Evolutionary conservation across 2,888 invertebrate species (phyloP).

Genomic region (Eudemis profundana): DNA sequence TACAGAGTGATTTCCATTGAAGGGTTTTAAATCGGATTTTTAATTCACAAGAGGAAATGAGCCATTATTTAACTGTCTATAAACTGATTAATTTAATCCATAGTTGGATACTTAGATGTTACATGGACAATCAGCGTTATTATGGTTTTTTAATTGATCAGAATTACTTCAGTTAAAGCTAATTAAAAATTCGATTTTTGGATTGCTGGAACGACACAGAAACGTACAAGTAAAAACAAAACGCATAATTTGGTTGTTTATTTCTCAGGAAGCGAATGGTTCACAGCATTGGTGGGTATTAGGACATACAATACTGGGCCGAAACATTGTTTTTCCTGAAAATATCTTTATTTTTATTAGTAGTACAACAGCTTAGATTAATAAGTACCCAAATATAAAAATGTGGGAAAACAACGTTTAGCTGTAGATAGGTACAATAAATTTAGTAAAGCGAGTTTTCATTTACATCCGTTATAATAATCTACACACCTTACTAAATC

Average conservation of each 20-base stretch:
- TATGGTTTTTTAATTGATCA: too few species aligned
- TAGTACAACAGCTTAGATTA: conserved; percentile 80
- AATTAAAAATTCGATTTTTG: too few species aligned
- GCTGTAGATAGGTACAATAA: conserved; percentile 70
- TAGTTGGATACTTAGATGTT: too few species aligned
- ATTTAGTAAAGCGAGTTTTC: conserved; percentile 80
- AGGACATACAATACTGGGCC: conserved; percentile 81
- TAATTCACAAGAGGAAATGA: too few species aligned
- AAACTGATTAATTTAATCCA: too few species aligned
- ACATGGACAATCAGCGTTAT: too few species aligned
- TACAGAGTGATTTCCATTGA: too few species aligned
- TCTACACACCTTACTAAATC: conserved; percentile 84
- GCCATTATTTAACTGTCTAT: too few species aligned
- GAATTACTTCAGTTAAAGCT: too few species aligned
- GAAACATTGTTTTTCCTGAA: conserved; percentile 77
- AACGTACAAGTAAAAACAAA: conserved; percentile 51
- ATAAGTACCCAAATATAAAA: conserved; percentile 82
- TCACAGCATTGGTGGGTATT: conserved; percentile 85
- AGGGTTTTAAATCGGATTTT: too few species aligned
- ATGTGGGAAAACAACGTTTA: conserved; percentile 77
- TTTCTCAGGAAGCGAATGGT: conserved; percentile 85
- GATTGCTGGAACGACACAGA: conserved; percentile 2
- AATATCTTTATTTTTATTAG: conserved; percentile 67
- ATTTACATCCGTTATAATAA: conserved; percentile 64
- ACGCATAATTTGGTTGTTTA: conserved; percentile 81